These are phyloP conservation scores for Subacronicta megacephala DNA, from an alignment of 2,888 invertebrate species.

Conservation along the genomic window DNA sequence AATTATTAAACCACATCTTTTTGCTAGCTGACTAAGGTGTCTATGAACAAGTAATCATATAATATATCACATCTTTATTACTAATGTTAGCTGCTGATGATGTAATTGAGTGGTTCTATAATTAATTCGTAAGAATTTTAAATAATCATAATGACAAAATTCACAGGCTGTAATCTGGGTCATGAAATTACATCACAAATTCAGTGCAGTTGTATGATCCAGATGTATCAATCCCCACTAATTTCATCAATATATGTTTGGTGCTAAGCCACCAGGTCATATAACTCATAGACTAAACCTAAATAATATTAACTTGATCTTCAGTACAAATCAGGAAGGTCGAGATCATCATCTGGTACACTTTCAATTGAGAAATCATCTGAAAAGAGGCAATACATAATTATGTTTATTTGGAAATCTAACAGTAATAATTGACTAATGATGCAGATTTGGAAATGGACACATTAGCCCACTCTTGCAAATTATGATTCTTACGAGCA, in stretches of 20 bases:
- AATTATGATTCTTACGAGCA: too few species aligned
- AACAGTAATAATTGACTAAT: too few species aligned
- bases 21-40: constrained; percentile 4
- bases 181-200: too few species aligned
- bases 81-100: too few species aligned
- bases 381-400: constrained; percentile 62
- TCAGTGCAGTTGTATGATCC: not conserved
- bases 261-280: constrained; percentile 25
- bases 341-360: constrained; percentile 73
- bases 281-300: constrained; percentile 21
- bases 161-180: not conserved
- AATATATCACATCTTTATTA: too few species aligned
- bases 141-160: not conserved
- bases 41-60: too few species aligned
- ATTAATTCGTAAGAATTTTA: too few species aligned
- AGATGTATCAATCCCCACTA: constrained; percentile 2
- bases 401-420: too few species aligned
- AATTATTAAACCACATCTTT: constrained; percentile 9
- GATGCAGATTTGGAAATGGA: too few species aligned
- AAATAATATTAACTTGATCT: constrained; percentile 1
- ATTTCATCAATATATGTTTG: constrained; percentile 8
- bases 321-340: constrained; percentile 74
- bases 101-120: too few species aligned
- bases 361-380: constrained; percentile 81
- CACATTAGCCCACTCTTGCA: too few species aligned